phyloP scores from a whole-genome alignment of 1,140 invertebrate genomes.

The Rhagoletis zephyria region DNA sequence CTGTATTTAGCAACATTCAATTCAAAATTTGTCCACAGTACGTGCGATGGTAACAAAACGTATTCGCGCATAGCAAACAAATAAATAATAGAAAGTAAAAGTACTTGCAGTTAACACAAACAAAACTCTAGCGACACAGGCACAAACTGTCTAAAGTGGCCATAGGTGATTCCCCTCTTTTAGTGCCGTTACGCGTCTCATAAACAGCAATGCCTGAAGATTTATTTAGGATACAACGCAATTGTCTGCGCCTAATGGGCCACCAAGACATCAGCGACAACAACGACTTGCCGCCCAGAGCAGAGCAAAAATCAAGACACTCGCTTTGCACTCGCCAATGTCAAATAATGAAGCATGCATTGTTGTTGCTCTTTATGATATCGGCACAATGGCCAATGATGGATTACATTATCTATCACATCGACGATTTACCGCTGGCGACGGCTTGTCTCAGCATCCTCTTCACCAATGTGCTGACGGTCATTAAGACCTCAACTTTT shows the following conservation, averaged over 20 bases:
- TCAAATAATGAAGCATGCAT: constrained; percentile 1
- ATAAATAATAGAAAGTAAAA: background rate
- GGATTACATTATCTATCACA: constrained; percentile 62
- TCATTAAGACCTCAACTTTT: constrained; percentile 67
- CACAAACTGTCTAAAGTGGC: background rate
- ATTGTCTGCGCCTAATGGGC: constrained; percentile 56
- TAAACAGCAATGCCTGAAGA: constrained; percentile 49
- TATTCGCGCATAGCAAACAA: background rate
- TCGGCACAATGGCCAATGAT: constrained; percentile 68
- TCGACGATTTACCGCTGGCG: constrained; percentile 63
- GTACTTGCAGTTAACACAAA: background rate
- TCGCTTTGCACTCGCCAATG: background rate
- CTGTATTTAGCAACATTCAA: background rate
- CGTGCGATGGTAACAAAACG: background rate
- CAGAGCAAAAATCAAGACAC: constrained; percentile 8
- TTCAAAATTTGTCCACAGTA: background rate
- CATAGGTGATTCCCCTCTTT: background rate
- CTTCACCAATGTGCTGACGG: constrained; percentile 67
- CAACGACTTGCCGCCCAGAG: background rate
- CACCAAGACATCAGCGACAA: constrained; percentile 41
- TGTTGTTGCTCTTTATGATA: constrained; percentile 61
- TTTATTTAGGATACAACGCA: constrained; percentile 55
- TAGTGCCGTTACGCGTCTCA: background rate
- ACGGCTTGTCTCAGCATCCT: constrained; percentile 66
- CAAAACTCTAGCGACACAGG: background rate